Base-by-base conservation (phyloP, 2,888 invertebrate species). In the Helleia helle region DNA sequence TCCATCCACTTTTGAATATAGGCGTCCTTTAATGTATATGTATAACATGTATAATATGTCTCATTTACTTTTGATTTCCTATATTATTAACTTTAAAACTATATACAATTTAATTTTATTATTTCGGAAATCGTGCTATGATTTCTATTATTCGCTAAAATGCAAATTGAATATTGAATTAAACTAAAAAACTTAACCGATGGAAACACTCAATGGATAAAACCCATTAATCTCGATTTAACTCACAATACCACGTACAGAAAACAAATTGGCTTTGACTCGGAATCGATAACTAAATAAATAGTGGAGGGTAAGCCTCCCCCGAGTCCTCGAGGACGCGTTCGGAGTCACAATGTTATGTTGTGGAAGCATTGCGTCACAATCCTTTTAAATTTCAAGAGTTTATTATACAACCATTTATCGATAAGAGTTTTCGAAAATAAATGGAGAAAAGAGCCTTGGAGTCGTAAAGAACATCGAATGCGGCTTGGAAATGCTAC, bases 241-340 rank as follows among this genome's bases (percentile, higher is more conserved):
- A 36, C 17, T 28, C 12, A 27, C 39, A 43, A 50, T 49, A 49
- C 18, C 12, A 52, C 51, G 42, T 46, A 54, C 54, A 54, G 56
- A 52, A 62, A 59, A 54, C 47, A 54, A 59, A 57, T 62, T 60
- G 52, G 56, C 58, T 56, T 52, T 55, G 55, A 59, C 53, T 54
- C 52, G 49, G 62, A 71, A 71, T 76, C 77, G 71, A 75, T 76
- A 71, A 57, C 65, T 62, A 68, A 71, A 72, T 74, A 79, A 74
- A 80, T 71, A 73, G 69, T 62, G 48, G 37, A 50, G 54, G 54
- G 50, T 62, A 47, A 49, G 42, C 47, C 50, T 46, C 52, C 54
- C 76, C 39, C 68, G 59, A 27, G 44, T 41, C 40, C 42, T 46
- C 25, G 34, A 42, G 42, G 48, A 46, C 50, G 38, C 48, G 43